Conservation (phyloP, 2,888 invertebrate genomes). For the Tolmerus cingulatus region DNA sequence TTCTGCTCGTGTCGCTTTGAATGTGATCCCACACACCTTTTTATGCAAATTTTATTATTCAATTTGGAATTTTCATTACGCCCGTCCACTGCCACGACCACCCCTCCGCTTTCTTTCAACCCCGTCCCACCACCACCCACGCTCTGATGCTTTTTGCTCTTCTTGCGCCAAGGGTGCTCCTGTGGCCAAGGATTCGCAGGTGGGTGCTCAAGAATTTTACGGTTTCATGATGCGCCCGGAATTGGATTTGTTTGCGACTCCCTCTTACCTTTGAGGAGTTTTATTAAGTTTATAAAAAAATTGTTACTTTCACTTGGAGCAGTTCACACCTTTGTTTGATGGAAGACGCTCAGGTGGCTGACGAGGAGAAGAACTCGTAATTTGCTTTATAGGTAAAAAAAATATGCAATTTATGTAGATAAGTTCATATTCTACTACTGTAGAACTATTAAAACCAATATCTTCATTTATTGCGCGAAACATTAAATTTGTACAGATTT, state of each 20-base stretch:
- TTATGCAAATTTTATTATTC: slow-evolving; percentile 38
- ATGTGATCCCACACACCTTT: slow-evolving; percentile 28
- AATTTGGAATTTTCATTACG: slow-evolving; percentile 37
- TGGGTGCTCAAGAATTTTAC: background rate
- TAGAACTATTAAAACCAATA: background rate
- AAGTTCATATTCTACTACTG: background rate
- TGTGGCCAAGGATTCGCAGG: background rate
- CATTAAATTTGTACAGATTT: too few relatives aligned
- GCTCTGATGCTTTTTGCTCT: background rate
- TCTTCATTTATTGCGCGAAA: too few relatives aligned
- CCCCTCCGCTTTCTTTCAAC: background rate
- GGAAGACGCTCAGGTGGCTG: background rate
- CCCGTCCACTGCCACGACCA: background rate
- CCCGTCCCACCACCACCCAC: background rate
- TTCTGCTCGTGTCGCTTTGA: slow-evolving; percentile 16
- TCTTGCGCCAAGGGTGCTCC: background rate
- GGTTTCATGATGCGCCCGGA: background rate
- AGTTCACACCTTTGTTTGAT: background rate
- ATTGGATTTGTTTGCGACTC: background rate
- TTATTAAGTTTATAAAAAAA: background rate
- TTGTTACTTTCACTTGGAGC: background rate
- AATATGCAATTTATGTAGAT: background rate
- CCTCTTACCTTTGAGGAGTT: background rate
- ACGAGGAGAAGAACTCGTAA: background rate
- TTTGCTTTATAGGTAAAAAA: background rate